phyloP scores from a whole-genome alignment of 2,113 vertebrate species.

The Alligator mississippiensis region DNA sequence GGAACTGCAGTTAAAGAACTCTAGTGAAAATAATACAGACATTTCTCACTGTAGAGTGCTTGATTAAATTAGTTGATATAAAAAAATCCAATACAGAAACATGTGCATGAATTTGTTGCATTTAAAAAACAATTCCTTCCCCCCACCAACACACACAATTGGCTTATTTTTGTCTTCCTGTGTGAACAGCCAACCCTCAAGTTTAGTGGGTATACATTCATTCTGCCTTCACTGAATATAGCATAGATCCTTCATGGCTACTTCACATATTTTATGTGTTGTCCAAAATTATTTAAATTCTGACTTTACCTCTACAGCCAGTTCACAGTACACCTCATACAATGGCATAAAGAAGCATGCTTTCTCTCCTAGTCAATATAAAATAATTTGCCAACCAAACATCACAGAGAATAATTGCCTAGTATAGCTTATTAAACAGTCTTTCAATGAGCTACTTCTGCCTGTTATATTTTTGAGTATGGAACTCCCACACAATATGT shows the following conservation, averaged over 20 bases:
- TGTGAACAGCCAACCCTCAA: not conserved
- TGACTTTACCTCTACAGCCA: not conserved
- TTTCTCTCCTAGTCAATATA: not conserved
- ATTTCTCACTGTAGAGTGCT: not conserved
- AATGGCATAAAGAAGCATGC: not conserved
- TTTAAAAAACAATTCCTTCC: not conserved
- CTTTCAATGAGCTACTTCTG: not conserved
- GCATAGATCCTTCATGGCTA: not conserved
- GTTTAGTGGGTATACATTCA: not conserved
- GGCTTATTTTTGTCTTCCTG: not conserved
- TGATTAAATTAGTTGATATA: accelerated
- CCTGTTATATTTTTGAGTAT: accelerated
- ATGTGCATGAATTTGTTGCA: too few relatives aligned
- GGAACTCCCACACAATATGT: not conserved
- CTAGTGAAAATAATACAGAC: not conserved
- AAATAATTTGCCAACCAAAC: not conserved
- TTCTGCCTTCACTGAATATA: not conserved
- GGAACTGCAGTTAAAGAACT: not conserved
- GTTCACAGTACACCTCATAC: not conserved
- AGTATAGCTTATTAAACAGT: not conserved
- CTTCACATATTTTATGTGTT: not conserved
- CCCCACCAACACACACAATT: accelerated
- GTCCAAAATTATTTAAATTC: conserved; percentile 3
- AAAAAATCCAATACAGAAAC: not conserved
- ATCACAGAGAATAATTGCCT: not conserved